These are phyloP conservation scores for Calonectris borealis DNA, from an alignment of 2,113 vertebrate genomes.

Conservation along the genomic window DNA sequence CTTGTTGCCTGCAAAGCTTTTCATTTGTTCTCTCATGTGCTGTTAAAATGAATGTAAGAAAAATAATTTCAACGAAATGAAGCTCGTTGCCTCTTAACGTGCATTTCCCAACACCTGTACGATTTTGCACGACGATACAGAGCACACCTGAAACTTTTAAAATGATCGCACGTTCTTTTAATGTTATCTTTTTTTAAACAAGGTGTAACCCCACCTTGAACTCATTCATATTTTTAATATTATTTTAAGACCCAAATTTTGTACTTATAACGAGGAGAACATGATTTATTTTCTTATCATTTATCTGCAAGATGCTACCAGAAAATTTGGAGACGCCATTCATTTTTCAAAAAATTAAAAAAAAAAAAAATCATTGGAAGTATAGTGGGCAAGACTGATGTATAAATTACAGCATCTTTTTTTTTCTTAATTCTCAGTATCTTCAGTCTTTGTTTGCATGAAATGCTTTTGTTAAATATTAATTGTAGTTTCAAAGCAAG, in stretches of 20 bases:
- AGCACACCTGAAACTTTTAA: neutral
- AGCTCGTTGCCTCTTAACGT: neutral
- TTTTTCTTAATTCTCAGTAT: neutral
- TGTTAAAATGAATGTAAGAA: neutral
- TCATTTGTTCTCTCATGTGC: neutral
- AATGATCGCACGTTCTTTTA: neutral
- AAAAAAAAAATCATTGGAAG: neutral
- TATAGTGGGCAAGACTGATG: constrained; percentile 15
- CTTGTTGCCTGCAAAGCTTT: neutral
- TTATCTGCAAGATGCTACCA: neutral
- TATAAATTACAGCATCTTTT: constrained; percentile 28
- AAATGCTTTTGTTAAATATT: constrained; percentile 71
- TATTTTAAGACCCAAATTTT: neutral
- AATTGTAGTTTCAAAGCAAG: constrained; percentile 72
- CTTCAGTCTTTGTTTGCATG: constrained; percentile 73
- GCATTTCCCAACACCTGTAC: neutral
- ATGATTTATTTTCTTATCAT: constrained; percentile 9
- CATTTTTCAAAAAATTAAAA: neutral
- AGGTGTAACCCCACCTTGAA: neutral
- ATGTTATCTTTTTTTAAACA: neutral
- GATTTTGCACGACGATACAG: neutral
- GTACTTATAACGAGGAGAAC: neutral
- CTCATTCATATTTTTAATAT: neutral
- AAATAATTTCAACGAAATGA: neutral
- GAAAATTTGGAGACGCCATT: neutral